Evolutionary conservation across 2,888 invertebrate genomes (phyloP).

Genomic region (Scelioninae gen. 2): DNA sequence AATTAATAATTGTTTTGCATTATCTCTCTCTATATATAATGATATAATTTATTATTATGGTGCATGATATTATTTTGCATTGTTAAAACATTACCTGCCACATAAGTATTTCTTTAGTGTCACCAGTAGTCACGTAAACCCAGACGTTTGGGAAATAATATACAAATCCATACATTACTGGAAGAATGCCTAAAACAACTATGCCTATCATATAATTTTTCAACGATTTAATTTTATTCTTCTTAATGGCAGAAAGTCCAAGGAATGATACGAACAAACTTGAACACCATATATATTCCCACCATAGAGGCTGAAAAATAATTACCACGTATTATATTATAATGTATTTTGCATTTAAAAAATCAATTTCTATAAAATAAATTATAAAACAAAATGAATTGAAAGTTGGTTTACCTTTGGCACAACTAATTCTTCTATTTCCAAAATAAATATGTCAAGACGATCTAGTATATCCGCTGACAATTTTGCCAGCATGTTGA

Average conservation of each 20-base stretch:
- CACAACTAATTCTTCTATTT: conserved; percentile 94
- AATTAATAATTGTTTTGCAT: no score
- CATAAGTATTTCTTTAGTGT: conserved; percentile 82
- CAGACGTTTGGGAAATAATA: conserved; percentile 91
- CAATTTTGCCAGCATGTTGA: conserved; percentile 93
- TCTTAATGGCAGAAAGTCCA: conserved; percentile 89
- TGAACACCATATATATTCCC: conserved; percentile 96
- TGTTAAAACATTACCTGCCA: conserved; percentile 83
- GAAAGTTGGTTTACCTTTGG: conserved; percentile 80
- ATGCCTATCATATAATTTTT: conserved; percentile 89
- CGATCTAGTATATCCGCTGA: conserved; percentile 94
- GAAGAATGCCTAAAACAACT: conserved; percentile 85
- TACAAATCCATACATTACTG: conserved; percentile 86
- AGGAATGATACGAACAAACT: conserved; percentile 90
- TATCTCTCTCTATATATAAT: no score
- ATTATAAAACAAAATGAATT: no score
- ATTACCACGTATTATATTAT: no score
- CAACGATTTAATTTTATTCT: conserved; percentile 87
- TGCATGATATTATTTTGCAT: no score
- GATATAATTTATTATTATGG: no score
- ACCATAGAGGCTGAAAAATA: conserved; percentile 86
- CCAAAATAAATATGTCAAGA: conserved; percentile 94
- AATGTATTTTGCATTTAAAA: no score
- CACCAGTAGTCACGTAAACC: conserved; percentile 84
- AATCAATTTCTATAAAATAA: no score